Evolutionary conservation across 53 echinoderm and acorn worm species (phyloP).

Genomic region (Glandiceps talaboti): DNA sequence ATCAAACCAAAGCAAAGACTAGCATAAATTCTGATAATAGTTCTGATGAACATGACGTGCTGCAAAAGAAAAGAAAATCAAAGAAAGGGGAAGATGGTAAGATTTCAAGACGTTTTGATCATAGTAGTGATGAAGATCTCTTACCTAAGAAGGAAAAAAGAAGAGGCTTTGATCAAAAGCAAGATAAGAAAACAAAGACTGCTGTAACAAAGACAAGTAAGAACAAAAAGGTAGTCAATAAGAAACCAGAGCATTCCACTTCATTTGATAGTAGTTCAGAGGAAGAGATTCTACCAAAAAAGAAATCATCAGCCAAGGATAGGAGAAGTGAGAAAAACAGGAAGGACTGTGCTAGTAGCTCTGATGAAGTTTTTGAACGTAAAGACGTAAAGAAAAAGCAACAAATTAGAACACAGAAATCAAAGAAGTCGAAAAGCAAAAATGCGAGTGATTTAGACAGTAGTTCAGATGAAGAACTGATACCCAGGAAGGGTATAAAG

Average conservation of each 20-base stretch:
- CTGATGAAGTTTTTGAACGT: background rate
- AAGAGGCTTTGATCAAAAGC: background rate
- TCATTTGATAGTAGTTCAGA: background rate
- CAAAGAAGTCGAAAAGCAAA: too few relatives aligned
- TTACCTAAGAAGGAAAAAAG: background rate
- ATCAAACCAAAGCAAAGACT: too few relatives aligned
- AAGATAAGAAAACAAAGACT: background rate
- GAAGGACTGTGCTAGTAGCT: background rate
- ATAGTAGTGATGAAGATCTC: background rate
- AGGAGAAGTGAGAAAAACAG: background rate
- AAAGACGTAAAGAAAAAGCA: background rate
- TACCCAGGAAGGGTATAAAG: background rate
- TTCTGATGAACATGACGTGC: background rate
- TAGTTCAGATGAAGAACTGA: background rate
- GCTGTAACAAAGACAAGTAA: background rate
- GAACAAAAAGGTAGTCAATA: too few relatives aligned
- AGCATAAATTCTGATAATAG: background rate
- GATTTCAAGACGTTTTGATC: background rate
- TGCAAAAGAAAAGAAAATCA: background rate
- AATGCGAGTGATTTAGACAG: background rate
- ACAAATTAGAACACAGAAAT: background rate
- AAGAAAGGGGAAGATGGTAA: background rate
- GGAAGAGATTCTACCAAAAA: background rate
- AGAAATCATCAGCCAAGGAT: background rate
- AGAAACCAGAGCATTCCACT: too few relatives aligned